Evolutionary conservation across 1,140 invertebrate genomes (phyloP), one percentile per base, ranked within the genome.

Genomic region (Ips typographus): DNA sequence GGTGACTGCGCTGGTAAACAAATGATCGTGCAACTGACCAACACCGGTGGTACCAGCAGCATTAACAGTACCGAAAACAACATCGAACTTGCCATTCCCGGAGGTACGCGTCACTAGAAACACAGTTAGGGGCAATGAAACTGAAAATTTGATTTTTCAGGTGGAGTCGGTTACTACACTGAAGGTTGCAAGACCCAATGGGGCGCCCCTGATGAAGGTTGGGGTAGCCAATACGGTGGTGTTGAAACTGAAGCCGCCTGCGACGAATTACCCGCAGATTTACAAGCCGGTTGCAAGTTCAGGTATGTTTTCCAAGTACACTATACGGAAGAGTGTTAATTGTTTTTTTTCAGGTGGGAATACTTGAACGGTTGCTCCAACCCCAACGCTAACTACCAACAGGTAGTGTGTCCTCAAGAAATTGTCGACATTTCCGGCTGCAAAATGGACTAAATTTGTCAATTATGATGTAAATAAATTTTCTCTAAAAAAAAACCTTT

Each of bases 201-300:
- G 70, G 62, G 67, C 40, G 70, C 70, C 22, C 70, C 70, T 22
- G 70, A 66, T 7, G n/a, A 44, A n/a, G 70, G 70, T 37, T 71
- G 70, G 70, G 70, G 65, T 56, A 57, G 43, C 7, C 63, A 66
- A 51, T 71, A 71, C 40, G 70, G 70, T 7, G 70, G 70, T 38
- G 70, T 71, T 43, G 1, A 36, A 3, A 62, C 64, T n/a, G 70
- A 71, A 49, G 59, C n/a, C n/a, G 64, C 4, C 4, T 71, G 70
- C 42, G 51, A 66, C 40, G 8, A 71, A 8, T 47, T 71, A 41
- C 70, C 70, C 4, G 36, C 4, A 40, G 55, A 51, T 37, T 59
- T 71, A 42, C 64, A 71, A 49, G 40, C 57, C 40, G 70, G 70
- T 37, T 71, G 70, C 40, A 66, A 62, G 61, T 71, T 71, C 51